Evolutionary conservation across 2,113 vertebrate species (phyloP).

Genomic region (Machaerirhynchus nigripectus): DNA sequence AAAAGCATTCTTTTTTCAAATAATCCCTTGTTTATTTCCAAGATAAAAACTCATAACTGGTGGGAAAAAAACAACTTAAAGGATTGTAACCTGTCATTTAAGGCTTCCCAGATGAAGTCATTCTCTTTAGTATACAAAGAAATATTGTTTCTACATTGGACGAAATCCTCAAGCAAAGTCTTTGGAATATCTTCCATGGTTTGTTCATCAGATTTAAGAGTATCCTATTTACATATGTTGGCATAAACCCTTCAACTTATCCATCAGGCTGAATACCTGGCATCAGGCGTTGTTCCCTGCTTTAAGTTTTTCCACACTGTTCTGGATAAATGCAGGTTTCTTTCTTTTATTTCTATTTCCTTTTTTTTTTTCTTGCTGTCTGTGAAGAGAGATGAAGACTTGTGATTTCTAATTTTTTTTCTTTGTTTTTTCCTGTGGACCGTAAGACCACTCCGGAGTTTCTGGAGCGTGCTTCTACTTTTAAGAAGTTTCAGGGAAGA

Average conservation of each 20-base stretch:
- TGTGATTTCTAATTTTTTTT: background rate
- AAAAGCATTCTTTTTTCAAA: background rate
- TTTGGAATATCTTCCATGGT: background rate
- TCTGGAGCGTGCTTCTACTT: background rate
- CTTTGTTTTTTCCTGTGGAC: background rate
- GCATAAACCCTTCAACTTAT: background rate
- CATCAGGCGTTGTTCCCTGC: background rate
- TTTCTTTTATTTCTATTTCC: background rate
- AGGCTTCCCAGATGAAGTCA: background rate
- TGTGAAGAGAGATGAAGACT: background rate
- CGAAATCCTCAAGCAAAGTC: background rate
- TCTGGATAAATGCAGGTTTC: background rate
- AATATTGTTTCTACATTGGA: background rate
- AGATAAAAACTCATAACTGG: background rate
- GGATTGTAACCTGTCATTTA: background rate
- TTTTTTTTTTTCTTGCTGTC: rapidly evolving
- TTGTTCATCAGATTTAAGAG: background rate
- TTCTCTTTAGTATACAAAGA: background rate
- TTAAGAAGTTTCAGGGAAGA: background rate
- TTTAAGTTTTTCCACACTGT: background rate
- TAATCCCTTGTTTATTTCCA: background rate
- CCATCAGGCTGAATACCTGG: background rate
- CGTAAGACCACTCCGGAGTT: background rate
- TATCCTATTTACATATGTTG: background rate
- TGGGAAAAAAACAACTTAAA: background rate